Conservation (phyloP, 2,113 vertebrate species). For the Strix aluco region DNA sequence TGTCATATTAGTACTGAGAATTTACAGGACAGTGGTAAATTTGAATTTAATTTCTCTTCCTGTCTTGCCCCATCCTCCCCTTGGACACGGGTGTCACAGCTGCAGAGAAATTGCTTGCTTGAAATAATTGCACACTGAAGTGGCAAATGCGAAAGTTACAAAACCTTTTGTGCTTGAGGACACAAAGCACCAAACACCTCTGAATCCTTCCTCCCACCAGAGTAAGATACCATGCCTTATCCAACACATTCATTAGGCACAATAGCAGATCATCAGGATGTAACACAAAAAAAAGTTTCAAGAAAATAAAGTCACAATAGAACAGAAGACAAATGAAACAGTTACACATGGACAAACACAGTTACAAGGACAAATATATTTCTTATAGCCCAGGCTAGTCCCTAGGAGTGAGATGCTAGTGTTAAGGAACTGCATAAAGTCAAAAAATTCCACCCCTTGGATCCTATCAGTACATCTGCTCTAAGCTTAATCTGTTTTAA, state of each 20-base stretch:
- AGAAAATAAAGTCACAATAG: background rate
- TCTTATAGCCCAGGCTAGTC: background rate
- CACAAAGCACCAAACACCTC: background rate
- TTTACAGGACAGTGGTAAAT: background rate
- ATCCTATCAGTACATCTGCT: background rate
- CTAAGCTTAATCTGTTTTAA: background rate
- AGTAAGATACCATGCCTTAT: background rate
- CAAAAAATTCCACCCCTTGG: too few relatives aligned
- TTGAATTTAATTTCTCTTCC: background rate
- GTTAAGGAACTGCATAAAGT: background rate
- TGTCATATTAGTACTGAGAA: background rate
- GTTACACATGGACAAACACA: too few relatives aligned
- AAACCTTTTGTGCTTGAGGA: background rate
- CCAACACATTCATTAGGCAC: background rate
- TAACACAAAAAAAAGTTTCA: background rate
- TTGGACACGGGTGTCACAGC: background rate
- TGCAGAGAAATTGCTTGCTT: background rate
- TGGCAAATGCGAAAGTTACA: background rate
- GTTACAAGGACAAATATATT: background rate
- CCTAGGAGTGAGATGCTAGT: background rate
- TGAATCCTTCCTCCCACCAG: background rate
- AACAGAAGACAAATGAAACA: background rate
- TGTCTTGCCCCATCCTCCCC: background rate
- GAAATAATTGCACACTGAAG: background rate
- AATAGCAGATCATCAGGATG: background rate